phyloP scores from a whole-genome alignment of 1,140 invertebrate genomes.

The Tetramorium parvispinum region DNA sequence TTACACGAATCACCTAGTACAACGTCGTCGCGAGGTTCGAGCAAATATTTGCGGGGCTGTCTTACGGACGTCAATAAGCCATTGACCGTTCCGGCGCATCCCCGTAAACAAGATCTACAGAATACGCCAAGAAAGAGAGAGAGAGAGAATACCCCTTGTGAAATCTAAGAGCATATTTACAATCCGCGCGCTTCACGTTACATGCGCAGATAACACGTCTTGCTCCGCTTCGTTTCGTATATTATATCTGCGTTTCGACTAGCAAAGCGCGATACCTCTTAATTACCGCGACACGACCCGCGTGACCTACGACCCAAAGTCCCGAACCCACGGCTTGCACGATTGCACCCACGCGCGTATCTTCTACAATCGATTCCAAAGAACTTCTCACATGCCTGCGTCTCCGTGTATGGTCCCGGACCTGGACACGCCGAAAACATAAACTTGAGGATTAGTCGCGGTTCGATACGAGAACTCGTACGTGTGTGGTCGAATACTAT shows the following conservation, averaged over 20 bases:
- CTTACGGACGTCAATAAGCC: slow-evolving; percentile 28
- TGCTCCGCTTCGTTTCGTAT: neutral
- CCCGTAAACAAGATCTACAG: slow-evolving; percentile 33
- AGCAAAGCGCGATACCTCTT: slow-evolving; percentile 52
- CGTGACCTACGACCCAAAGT: slow-evolving; percentile 53
- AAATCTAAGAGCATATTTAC: slow-evolving; percentile 52
- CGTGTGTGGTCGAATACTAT: slow-evolving; percentile 78
- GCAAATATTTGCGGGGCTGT: slow-evolving; percentile 41
- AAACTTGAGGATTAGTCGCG: slow-evolving; percentile 76
- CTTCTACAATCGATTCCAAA: slow-evolving; percentile 45
- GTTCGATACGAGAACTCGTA: slow-evolving; percentile 54
- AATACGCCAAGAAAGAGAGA: slow-evolving; percentile 10
- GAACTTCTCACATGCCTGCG: neutral
- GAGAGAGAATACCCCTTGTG: slow-evolving; percentile 13
- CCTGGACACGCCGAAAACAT: slow-evolving; percentile 71
- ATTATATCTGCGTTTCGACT: slow-evolving; percentile 56
- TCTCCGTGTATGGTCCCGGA: slow-evolving; percentile 7
- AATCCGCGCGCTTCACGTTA: slow-evolving; percentile 43
- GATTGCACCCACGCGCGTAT: slow-evolving; percentile 33
- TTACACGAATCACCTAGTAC: neutral
- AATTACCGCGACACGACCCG: slow-evolving; percentile 56
- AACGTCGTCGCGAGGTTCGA: slow-evolving; percentile 15
- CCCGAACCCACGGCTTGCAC: slow-evolving; percentile 6
- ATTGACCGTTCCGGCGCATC: slow-evolving; percentile 39
- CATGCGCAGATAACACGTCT: slow-evolving; percentile 25